Conservation (phyloP, 1,140 invertebrate genomes). For the Penaeus chinensis region DNA sequence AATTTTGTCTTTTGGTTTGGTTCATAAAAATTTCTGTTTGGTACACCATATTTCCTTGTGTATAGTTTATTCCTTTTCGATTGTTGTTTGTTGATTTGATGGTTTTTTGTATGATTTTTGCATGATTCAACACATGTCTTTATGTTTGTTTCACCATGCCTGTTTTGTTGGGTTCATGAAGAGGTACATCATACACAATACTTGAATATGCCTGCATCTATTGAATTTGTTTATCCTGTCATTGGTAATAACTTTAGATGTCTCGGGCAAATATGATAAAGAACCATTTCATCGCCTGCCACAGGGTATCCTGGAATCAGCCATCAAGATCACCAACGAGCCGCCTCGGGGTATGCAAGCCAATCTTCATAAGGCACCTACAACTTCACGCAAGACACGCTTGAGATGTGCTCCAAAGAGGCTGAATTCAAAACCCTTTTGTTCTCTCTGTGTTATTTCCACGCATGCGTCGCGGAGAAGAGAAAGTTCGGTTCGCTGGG, state of each 20-base stretch:
- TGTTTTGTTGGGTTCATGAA: too few species aligned
- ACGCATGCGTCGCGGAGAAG: conserved; percentile 94
- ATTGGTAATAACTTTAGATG: too few species aligned
- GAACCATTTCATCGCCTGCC: conserved; percentile 39
- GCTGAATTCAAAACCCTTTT: conserved; percentile 95
- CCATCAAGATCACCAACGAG: conserved; percentile 97
- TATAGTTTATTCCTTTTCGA: too few species aligned
- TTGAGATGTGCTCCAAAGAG: conserved; percentile 95
- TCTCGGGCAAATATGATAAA: too few species aligned
- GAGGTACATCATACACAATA: too few species aligned
- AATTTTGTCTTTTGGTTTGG: too few species aligned
- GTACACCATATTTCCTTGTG: too few species aligned
- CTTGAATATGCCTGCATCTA: too few species aligned
- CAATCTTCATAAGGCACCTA: conserved; percentile 93
- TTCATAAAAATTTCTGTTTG: too few species aligned
- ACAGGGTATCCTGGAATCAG: conserved; percentile 92
- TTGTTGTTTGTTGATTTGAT: too few species aligned
- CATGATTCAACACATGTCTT: not conserved
- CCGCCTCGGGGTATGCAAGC: conserved; percentile 96
- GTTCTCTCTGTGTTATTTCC: conserved; percentile 95
- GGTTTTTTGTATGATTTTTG: too few species aligned
- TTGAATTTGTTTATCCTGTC: too few species aligned
- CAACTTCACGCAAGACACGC: conserved; percentile 94
- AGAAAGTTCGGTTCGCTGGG: conserved; percentile 96
- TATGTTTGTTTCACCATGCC: not conserved